Evolutionary conservation across 2,888 invertebrate species (phyloP).

Genomic region (Trachelus troglodyta): DNA sequence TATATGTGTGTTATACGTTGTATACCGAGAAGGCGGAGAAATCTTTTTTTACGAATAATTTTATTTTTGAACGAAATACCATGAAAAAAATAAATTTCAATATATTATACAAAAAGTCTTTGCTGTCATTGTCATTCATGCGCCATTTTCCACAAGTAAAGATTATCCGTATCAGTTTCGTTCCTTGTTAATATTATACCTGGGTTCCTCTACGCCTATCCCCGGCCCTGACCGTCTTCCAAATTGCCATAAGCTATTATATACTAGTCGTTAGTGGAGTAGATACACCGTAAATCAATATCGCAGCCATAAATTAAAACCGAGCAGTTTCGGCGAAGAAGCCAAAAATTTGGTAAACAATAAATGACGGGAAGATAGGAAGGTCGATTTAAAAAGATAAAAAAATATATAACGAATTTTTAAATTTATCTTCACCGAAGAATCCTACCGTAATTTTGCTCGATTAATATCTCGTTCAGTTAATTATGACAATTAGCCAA

Average conservation of each 20-base stretch:
- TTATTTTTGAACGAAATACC: slow-evolving; percentile 66
- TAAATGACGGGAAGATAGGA: neutral
- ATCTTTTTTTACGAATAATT: slow-evolving; percentile 66
- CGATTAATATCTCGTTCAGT: slow-evolving; percentile 18
- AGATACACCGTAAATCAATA: neutral
- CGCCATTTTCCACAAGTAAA: neutral
- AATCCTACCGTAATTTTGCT: no score
- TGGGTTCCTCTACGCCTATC: neutral
- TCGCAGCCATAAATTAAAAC: neutral
- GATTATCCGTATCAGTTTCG: neutral
- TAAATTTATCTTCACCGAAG: no score
- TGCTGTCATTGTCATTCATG: neutral
- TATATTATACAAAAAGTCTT: slow-evolving; percentile 43
- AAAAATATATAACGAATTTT: neutral
- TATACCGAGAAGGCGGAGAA: slow-evolving; percentile 56
- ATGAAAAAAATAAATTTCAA: slow-evolving; percentile 59
- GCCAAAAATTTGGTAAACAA: neutral
- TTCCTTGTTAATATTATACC: neutral
- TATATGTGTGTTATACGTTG: slow-evolving; percentile 49
- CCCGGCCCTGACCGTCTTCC: neutral
- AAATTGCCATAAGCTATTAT: neutral
- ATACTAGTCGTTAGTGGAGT: neutral
- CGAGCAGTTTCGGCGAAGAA: neutral
- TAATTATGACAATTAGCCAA: slow-evolving; percentile 58
- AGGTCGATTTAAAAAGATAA: neutral